Percentiles rank a stretch among this genome's conserved stretches.
Conservation (phyloP, 2,888 invertebrate species). For the Pandemis heparana region DNA sequence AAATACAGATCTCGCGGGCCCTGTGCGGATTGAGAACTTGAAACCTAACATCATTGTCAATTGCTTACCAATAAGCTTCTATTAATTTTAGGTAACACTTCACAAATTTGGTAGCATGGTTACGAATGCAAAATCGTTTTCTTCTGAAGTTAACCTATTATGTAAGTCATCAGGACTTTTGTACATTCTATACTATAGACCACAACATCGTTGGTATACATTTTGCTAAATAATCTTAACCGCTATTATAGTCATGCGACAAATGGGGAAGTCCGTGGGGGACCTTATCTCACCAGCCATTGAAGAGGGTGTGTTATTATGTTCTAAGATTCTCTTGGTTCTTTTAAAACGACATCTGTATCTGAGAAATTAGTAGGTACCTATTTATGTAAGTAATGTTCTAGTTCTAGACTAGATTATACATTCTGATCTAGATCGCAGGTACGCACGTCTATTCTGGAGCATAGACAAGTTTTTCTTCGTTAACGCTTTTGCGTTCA, state of each 20-base stretch:
- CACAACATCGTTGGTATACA: background rate
- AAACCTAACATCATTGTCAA: too few species aligned
- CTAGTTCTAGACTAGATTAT: too few species aligned
- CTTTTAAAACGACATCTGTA: conserved; percentile 10
- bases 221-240: background rate
- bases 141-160: background rate
- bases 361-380: background rate
- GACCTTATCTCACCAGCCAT: conserved; percentile 60
- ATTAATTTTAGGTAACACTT: too few species aligned
- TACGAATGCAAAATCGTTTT: too few species aligned
- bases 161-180: background rate
- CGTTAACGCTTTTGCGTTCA: background rate
- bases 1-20: too few species aligned
- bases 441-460: too few species aligned
- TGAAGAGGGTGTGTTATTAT: conserved; percentile 55
- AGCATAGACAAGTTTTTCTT: background rate
- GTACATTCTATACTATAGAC: background rate
- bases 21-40: too few species aligned
- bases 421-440: too few species aligned
- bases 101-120: too few species aligned
- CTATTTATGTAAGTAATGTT: too few species aligned
- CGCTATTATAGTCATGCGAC: background rate
- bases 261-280: conserved; percentile 48
- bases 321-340: conserved; percentile 13
- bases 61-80: too few species aligned